Base-by-base conservation (phyloP, 2,888 invertebrate genomes). In the Drosophila differens region DNA sequence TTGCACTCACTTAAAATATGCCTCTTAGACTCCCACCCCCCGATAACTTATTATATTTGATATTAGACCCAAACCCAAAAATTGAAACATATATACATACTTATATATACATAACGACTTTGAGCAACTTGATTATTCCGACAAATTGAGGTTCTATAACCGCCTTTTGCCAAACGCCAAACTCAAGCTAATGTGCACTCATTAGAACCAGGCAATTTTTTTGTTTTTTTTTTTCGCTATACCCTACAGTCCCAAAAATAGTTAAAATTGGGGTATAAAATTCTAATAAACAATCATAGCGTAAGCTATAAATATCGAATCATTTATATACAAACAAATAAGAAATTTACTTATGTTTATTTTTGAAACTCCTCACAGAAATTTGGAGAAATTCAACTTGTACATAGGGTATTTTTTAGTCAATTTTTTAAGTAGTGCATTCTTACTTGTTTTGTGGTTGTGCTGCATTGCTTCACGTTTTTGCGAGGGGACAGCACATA, bases 151-250 rank as follows among this genome's bases (percentile, higher is more conserved):
- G 79, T 47, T 39, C 61, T 61, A 39, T 51, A 47, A 32, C 47
- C 32, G 63, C 61, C 57, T 59, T 70, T 72, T 58, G 69, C 59
- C 60, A 77, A 70, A 60, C 74, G 59, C 74, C 84, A 66, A 68
- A 74, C 72, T 57, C 65, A 44, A 75, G 82, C 75, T 89, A 86
- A 86, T 89, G 87, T 85, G 79, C 79, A 77, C 79, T 85, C 88
- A 86, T 86, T 89, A 85, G 85, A 78, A 63, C 53, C 73, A 52
- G 33, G 64, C 67, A 59, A 67, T 63, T 61, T 51, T 70, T 62
- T 69, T 0, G 76, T 58, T 62, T 30, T 28, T 30, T 25, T 39
- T 32, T 37, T 2, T 51, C 1, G 2, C 4, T 10, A 70, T 53
- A 69, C 70, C 69, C 47, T 57, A 25, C 47, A 14, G 16, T 25